These are phyloP conservation scores for Trachelus tabidus DNA, from an alignment of 2,888 invertebrate species.

Conservation along the genomic window DNA sequence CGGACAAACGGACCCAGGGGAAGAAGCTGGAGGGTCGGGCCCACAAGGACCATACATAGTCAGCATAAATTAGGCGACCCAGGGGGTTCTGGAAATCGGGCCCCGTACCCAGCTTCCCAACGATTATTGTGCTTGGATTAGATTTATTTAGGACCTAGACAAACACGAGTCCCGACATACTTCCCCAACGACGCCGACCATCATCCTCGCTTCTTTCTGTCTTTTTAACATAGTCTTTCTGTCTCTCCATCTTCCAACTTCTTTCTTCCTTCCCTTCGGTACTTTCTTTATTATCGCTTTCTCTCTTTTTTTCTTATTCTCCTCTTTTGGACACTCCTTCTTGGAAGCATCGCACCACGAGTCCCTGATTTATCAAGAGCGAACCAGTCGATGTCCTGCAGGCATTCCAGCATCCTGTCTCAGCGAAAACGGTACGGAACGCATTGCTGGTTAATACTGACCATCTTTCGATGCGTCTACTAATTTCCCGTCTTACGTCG, in stretches of 20 bases:
- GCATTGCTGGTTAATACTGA: neutral
- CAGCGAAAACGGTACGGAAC: neutral
- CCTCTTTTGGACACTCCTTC: constrained; percentile 22
- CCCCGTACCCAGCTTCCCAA: constrained; percentile 29
- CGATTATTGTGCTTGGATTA: constrained; percentile 49
- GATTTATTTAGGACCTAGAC: constrained; percentile 53
- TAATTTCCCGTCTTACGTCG: constrained; percentile 25
- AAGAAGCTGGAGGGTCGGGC: constrained; percentile 5
- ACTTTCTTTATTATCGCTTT: constrained; percentile 1
- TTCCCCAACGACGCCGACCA: constrained; percentile 23
- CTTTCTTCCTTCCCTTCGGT: neutral
- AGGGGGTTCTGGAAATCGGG: constrained; percentile 41
- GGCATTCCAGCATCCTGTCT: neutral
- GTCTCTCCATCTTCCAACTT: neutral
- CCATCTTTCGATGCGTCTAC: neutral
- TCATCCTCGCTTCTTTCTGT: constrained; percentile 1
- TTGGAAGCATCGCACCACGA: constrained; percentile 28
- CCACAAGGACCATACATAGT: constrained; percentile 26
- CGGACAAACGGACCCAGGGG: neutral
- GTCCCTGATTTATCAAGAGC: constrained; percentile 40
- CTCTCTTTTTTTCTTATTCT: constrained; percentile 6
- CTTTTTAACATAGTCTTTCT: neutral
- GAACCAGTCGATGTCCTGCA: constrained; percentile 24
- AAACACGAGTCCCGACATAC: constrained; percentile 50
- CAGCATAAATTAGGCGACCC: constrained; percentile 50